Base-by-base conservation (phyloP, 53 echinoderm and acorn worm species). In the Paracentrotus lividus region DNA sequence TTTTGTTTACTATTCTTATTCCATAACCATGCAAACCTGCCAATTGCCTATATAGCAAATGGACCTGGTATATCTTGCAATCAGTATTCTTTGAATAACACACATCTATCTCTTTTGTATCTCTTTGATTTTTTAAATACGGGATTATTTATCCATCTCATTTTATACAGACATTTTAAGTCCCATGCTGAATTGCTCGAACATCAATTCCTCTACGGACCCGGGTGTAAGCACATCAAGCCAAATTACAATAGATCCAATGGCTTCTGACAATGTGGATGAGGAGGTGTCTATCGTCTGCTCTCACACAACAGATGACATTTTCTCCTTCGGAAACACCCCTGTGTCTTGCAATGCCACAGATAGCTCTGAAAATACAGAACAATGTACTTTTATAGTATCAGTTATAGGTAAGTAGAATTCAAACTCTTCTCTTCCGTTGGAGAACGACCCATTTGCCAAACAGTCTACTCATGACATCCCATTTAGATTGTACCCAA, bases 401-500 rank as follows among this genome's bases (percentile, higher is more conserved):
- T 31, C 26, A 66, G 27, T 66, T 8, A 27, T 14, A 1, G 67
- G 67, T 66, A 26, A 66, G n/a, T n/a, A n/a, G n/a, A n/a, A n/a
- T n/a, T n/a, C n/a, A n/a, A n/a, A n/a, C n/a, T n/a, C n/a, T n/a
- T n/a, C n/a, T n/a, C n/a, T 47, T 1, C 27, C 85, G 49, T 49
- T 13, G 15, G 85, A 85, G 26, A 85, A 49, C 5, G 26, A 27
- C 13, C 85, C 85, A 49, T 85, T 49, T 1, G 85, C 85, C 29
- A 85, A 15, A 16, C 85, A 85, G 51, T 15, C 31, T 47, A 85
- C 9, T 3, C 49, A 49, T 47, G 85, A 31, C 26, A 18, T 33
- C 20, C 85, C 85, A 47, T 8, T 51, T 12, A 85, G 47, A 31
- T 49, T 54, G 56, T 55, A 86, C 36, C 86, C 86, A 47, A 49